Base-by-base conservation (phyloP, 1,140 invertebrate species). In the Brachionus manjavacas region DNA sequence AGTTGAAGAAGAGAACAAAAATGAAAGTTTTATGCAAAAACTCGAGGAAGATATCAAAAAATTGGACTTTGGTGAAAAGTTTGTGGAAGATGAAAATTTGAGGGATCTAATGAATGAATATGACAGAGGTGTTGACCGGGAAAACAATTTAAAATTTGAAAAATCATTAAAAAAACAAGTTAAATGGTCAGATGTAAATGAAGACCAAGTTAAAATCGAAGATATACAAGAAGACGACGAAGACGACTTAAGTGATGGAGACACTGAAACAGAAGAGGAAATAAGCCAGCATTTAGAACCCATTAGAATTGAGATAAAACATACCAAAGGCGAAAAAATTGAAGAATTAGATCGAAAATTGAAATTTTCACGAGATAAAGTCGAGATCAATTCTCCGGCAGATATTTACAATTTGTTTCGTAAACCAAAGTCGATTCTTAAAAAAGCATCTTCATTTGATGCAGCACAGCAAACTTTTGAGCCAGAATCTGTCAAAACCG, bases 391-490 rank as follows among this genome's bases (percentile, higher is more conserved):
- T 46, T 81, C 79, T 20, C 79, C 79, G 28, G 52, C 49, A 16
- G 79, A 81, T 64, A 64, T 81, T 12, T 81, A 64, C 28, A 81
- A 14, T 46, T 25, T 64, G 7, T 81, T 81, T 43, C 8, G 64
- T 46, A 81, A 81, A 28, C 79, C 79, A 64, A 81, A 81, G 20
- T 81, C 79, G 6, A 81, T 81, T 68, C 25, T 83, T 6, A 68
- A 83, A 68, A 52, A 68, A 11, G 70, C 39, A 46, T 7, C 7
- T 7, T 16, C 23, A 23, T 35, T 55, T 83, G 23, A 83, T 23
- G 35, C 35, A n/a, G 8, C 20, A 11, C 43, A 46, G 28, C 46
- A 16, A 9, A 1, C 46, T 39, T 39, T 20, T 1, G 14, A 60
- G 12, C n/a, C 41, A 11, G 76, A 60, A 35, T 28, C 4, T 23